Evolutionary conservation across 2,113 vertebrate genomes (phyloP), one percentile per base, ranked within the genome.

Genomic region (Dryoscopus gambensis): DNA sequence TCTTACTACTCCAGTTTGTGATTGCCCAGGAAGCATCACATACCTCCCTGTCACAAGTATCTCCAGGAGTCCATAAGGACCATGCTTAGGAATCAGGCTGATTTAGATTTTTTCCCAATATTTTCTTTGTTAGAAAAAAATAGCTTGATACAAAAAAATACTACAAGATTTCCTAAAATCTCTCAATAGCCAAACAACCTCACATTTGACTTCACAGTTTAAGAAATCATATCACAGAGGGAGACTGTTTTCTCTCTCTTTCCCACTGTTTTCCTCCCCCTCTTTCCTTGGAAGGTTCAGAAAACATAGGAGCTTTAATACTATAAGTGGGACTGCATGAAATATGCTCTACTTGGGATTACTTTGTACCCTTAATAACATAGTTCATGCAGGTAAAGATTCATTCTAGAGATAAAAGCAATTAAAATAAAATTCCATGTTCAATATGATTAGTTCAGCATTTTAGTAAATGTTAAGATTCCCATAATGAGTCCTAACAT

Each of bases 361-460:
- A 88, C 47, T 94, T 77, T 88, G 59, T 80, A 10, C 56, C 11
- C 24, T 73, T 76, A 94, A 83, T 91, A 62, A 59, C 35, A 91
- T 20, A 39, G 55, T 60, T 82, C 62, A 82, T 85, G 50, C 22
- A 86, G 60, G 82, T 77, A 84, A 88, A 93, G 52, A 89, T 89
- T 90, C 39, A 60, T 78, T 80, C 65, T 31, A 84, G 63, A 95
- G 71, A 71, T 64, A 68, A 75, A 92, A 86, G 27, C 30, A 81
- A 94, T 80, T 88, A 35, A 94, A 94, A 82, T 57, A 56, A 15
- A 84, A 67, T 74, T 86, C 67, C 25, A 37, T 56, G 37, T 81
- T 90, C 81, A 89, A 73, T 94, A 73, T 39, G 65, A 80, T 88
- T 93, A 81, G 50, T 67, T 89, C 84, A 87, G 31, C 49, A 85